Conservation (phyloP, 2,888 invertebrate species). For the Dione vanillae region DNA sequence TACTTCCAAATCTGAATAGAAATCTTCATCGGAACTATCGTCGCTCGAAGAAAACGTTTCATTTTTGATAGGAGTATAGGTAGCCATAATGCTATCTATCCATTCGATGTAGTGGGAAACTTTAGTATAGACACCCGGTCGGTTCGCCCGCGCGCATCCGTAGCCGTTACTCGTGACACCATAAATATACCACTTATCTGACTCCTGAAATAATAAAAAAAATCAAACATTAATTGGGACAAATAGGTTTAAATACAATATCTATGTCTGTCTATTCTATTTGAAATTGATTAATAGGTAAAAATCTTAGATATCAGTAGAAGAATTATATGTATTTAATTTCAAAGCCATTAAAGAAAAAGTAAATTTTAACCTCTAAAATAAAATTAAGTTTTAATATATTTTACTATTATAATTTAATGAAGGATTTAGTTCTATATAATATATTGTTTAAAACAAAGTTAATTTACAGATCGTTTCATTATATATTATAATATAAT, state of each 20-base stretch:
- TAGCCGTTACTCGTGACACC: constrained; percentile 93
- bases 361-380: too few relatives aligned
- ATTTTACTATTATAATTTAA: too few relatives aligned
- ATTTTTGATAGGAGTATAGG: constrained; percentile 63
- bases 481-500: too few relatives aligned
- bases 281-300: too few relatives aligned
- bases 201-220: constrained; percentile 62
- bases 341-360: not conserved
- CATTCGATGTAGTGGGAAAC: constrained; percentile 89
- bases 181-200: constrained; percentile 79
- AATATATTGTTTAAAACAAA: too few relatives aligned
- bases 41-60: constrained; percentile 48
- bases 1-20: constrained; percentile 72
- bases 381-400: too few relatives aligned
- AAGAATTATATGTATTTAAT: not conserved
- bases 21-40: constrained; percentile 60
- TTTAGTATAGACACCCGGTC: constrained; percentile 92
- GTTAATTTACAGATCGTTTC: too few relatives aligned
- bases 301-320: not conserved
- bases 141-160: constrained; percentile 90
- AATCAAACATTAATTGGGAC: not conserved
- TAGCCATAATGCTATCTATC: constrained; percentile 85
- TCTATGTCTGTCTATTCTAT: not conserved
- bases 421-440: too few relatives aligned
- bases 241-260: not conserved